These are phyloP conservation scores for Sminthurinus aureus DNA, from an alignment of 2,888 invertebrate genomes.

Conservation along the genomic window DNA sequence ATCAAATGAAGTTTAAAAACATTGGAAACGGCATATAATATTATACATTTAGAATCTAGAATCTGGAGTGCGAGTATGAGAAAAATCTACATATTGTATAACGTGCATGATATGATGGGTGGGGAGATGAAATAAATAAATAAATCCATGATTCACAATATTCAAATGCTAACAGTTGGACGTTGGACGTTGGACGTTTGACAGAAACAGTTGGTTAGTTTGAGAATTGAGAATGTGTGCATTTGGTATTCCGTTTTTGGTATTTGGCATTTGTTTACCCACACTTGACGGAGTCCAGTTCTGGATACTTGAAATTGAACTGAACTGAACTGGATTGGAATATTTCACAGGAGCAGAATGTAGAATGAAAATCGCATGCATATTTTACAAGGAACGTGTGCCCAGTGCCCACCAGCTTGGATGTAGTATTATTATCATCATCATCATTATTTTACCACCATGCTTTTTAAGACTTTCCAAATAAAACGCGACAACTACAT, in stretches of 20 bases:
- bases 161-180: constrained; percentile 48
- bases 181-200: constrained; percentile 38
- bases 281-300: too few relatives aligned
- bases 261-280: background rate
- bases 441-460: too few relatives aligned
- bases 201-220: constrained; percentile 53
- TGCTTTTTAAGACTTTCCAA: too few relatives aligned
- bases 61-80: too few relatives aligned
- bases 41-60: too few relatives aligned
- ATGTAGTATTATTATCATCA: constrained; percentile 1
- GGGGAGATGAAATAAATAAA: constrained; percentile 49
- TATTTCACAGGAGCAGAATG: background rate
- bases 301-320: background rate
- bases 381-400: constrained; percentile 27
- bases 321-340: background rate
- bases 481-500: too few relatives aligned
- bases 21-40: too few relatives aligned
- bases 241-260: background rate
- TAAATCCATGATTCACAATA: constrained; percentile 43
- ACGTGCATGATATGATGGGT: background rate
- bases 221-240: constrained; percentile 39
- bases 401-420: constrained; percentile 30
- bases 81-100: background rate
- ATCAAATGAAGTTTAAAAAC: too few relatives aligned
- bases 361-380: constrained; percentile 24